These are phyloP conservation scores for Aradophagus sp. DNA, from an alignment of 1,140 invertebrate genomes.

Conservation along the genomic window DNA sequence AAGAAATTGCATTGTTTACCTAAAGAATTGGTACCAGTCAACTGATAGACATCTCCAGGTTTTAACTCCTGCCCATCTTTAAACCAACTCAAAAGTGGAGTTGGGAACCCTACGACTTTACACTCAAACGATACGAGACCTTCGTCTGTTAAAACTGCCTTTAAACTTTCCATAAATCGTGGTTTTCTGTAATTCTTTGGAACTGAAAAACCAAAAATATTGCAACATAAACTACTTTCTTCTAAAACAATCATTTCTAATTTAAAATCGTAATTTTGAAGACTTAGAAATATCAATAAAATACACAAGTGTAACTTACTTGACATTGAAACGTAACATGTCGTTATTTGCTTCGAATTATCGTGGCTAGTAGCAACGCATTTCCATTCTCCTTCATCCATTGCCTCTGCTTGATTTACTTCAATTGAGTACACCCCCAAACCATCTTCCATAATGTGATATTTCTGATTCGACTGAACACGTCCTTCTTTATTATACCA, in stretches of 20 bases:
- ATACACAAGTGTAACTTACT: slow-evolving; percentile 73
- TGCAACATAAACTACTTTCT: no score
- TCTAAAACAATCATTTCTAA: no score
- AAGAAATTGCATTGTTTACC: slow-evolving; percentile 69
- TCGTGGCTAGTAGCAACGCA: slow-evolving; percentile 84
- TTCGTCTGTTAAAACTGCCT: slow-evolving; percentile 91
- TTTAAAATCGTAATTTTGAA: no score
- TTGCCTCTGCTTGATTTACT: slow-evolving; percentile 82
- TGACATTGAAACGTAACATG: slow-evolving; percentile 82
- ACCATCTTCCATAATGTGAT: slow-evolving; percentile 85
- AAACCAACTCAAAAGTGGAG: slow-evolving; percentile 89
- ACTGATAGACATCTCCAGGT: slow-evolving; percentile 92
- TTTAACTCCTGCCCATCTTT: slow-evolving; percentile 93
- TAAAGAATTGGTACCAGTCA: slow-evolving; percentile 90
- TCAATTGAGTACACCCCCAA: slow-evolving; percentile 85
- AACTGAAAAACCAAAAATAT: slow-evolving; percentile 81
- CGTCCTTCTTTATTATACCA: slow-evolving; percentile 91
- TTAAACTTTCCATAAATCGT: slow-evolving; percentile 90
- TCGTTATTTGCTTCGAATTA: slow-evolving; percentile 83
- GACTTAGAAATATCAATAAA: no score
- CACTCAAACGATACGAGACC: slow-evolving; percentile 94
- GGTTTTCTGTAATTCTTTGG: slow-evolving; percentile 92
- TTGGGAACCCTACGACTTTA: slow-evolving; percentile 93
- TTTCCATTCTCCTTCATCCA: slow-evolving; percentile 92
- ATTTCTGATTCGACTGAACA: slow-evolving; percentile 80